A percentile compares a stretch with the other conserved stretches of the same genome.
These are phyloP conservation scores for Teleopsis dalmanni DNA, from an alignment of 1,140 invertebrate species.

Conservation along the genomic window DNA sequence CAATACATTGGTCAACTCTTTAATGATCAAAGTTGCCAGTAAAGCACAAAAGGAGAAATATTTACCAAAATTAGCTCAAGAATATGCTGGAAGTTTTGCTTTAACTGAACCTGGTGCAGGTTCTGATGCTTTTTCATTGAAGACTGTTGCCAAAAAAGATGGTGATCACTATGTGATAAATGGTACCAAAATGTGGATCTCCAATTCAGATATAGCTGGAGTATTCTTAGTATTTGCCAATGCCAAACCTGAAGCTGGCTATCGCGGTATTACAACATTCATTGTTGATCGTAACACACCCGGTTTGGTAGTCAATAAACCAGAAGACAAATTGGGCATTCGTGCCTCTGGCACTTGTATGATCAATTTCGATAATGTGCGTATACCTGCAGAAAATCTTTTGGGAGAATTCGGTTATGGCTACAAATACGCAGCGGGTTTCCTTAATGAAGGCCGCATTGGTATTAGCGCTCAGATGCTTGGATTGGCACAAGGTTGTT, in stretches of 20 bases:
- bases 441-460: constrained; percentile 91
- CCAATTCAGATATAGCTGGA: constrained; percentile 85
- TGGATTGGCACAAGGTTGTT: constrained; percentile 85
- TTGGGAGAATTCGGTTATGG: constrained; percentile 83
- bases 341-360: constrained; percentile 83
- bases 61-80: constrained; percentile 72
- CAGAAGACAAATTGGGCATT: constrained; percentile 92
- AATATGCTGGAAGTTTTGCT: constrained; percentile 82
- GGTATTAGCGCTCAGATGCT: constrained; percentile 96
- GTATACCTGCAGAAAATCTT: constrained; percentile 68
- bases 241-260: constrained; percentile 67
- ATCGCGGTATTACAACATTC: constrained; percentile 90
- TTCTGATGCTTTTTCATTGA: constrained; percentile 83
- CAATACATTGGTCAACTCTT: constrained; percentile 84
- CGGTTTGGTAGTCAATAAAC: constrained; percentile 78
- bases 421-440: constrained; percentile 92
- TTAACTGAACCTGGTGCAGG: constrained; percentile 81
- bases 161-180: constrained; percentile 73
- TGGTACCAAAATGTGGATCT: constrained; percentile 92
- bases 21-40: constrained; percentile 76
- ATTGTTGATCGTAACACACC: constrained; percentile 86
- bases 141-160: constrained; percentile 78
- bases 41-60: constrained; percentile 82
- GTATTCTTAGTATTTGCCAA: constrained; percentile 88
- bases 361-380: constrained; percentile 90